phyloP scores from a whole-genome alignment of 2,888 invertebrate species.

The Ganaspis brasiliensis region DNA sequence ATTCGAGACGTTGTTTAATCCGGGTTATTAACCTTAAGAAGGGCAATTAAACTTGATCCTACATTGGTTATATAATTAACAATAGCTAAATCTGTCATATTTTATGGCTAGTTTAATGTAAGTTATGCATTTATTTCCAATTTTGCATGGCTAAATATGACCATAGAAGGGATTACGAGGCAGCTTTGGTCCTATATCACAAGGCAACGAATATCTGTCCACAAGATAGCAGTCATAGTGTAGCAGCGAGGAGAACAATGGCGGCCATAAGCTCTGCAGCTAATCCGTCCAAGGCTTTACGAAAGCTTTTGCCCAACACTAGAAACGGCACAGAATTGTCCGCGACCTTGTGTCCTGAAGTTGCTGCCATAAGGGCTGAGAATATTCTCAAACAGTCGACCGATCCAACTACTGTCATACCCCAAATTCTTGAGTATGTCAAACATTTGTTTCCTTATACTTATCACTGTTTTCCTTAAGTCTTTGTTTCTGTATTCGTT shows the following conservation, averaged over 20 bases:
- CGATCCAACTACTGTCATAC: slow-evolving; percentile 62
- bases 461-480: too few species aligned
- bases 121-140: not conserved
- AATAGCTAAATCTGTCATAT: not conserved
- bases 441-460: not conserved
- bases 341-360: slow-evolving; percentile 66
- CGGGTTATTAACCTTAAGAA: too few species aligned
- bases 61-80: too few species aligned
- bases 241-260: slow-evolving; percentile 68
- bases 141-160: slow-evolving; percentile 19
- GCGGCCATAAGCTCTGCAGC: slow-evolving; percentile 69
- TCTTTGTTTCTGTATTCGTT: too few species aligned
- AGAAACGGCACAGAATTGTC: slow-evolving; percentile 58
- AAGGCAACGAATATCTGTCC: slow-evolving; percentile 71
- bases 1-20: too few species aligned
- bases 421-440: slow-evolving; percentile 66
- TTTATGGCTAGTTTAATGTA: not conserved
- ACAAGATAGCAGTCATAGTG: slow-evolving; percentile 67
- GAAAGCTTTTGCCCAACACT: slow-evolving; percentile 53
- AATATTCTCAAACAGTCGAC: slow-evolving; percentile 63
- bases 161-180: slow-evolving; percentile 74
- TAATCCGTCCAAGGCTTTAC: slow-evolving; percentile 62
- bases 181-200: slow-evolving; percentile 74
- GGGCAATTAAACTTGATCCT: too few species aligned
- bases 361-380: slow-evolving; percentile 60